phyloP scores from a whole-genome alignment of 2,113 vertebrate genomes.

The Propithecus coquereli region DNA sequence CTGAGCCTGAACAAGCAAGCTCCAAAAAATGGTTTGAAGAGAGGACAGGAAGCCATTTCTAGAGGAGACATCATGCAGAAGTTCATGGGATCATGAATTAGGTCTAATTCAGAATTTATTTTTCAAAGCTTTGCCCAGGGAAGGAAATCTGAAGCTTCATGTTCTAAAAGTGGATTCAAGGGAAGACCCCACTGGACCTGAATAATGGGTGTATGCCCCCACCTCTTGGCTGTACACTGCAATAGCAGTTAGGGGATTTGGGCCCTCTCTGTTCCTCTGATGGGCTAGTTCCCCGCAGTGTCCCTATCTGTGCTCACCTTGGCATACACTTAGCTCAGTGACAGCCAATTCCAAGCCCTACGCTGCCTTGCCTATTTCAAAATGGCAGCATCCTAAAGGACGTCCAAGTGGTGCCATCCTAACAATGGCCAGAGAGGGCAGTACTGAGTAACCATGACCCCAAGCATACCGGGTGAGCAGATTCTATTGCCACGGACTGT shows the following conservation, averaged over 20 bases:
- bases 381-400: conserved; percentile 27
- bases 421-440: not conserved
- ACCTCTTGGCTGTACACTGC: not conserved
- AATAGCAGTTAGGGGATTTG: not conserved
- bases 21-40: not conserved
- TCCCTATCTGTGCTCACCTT: not conserved
- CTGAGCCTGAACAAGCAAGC: not conserved
- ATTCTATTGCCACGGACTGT: not conserved
- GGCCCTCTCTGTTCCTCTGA: not conserved
- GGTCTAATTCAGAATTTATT: not conserved
- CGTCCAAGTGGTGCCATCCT: not conserved
- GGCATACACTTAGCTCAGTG: not conserved
- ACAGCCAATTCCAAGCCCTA: not conserved
- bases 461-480: not conserved
- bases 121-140: conserved; percentile 8
- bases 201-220: not conserved
- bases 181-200: not conserved
- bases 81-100: not conserved
- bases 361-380: conserved; percentile 34
- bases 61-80: not conserved
- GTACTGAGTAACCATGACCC: not conserved
- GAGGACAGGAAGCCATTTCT: not conserved
- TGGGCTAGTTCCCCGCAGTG: not conserved
- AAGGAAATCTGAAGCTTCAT: conserved; percentile 28
- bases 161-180: not conserved